Percentiles rank a stretch among this genome's conserved stretches.
phyloP scores from a whole-genome alignment of 1,140 invertebrate genomes.

The Daktulosphaira vitifoliae region DNA sequence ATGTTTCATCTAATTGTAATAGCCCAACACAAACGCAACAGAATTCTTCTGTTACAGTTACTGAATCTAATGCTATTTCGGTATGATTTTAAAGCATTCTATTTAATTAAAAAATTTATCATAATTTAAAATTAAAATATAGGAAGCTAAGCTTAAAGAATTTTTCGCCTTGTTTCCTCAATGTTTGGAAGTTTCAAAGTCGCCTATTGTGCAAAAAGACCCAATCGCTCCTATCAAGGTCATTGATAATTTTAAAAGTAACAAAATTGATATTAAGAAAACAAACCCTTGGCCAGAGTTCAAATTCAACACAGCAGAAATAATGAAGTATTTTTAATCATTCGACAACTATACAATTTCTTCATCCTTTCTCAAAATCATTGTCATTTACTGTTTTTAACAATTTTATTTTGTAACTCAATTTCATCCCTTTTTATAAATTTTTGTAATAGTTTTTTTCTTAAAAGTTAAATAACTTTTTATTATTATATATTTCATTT shows the following conservation, averaged over 20 bases:
- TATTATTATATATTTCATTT: background rate
- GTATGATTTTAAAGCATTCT: background rate
- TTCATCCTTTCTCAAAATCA: background rate
- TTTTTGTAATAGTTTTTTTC: slow-evolving; percentile 23
- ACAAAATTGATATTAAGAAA: background rate
- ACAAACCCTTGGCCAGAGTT: slow-evolving; percentile 26
- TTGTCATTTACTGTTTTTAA: slow-evolving; percentile 6
- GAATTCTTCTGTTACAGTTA: background rate
- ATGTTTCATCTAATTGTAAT: background rate
- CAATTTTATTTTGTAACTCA: slow-evolving; percentile 16
- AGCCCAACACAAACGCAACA: background rate
- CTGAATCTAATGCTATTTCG: slow-evolving; percentile 20
- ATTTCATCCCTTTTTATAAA: slow-evolving; percentile 1
- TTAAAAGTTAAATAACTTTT: slow-evolving; percentile 20
- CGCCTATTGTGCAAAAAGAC: background rate
- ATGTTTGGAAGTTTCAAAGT: slow-evolving; percentile 23
- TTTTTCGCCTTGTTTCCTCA: slow-evolving; percentile 24
- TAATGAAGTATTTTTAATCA: slow-evolving; percentile 29
- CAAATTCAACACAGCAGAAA: slow-evolving; percentile 27
- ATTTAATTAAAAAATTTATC: background rate
- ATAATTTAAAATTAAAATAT: background rate
- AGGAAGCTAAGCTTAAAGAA: slow-evolving; percentile 26
- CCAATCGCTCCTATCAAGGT: background rate
- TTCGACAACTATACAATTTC: background rate
- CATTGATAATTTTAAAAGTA: slow-evolving; percentile 1